Evolutionary conservation across 1,140 invertebrate genomes (phyloP), one percentile per base, ranked within the genome.

Genomic region (Pissodes strobi): DNA sequence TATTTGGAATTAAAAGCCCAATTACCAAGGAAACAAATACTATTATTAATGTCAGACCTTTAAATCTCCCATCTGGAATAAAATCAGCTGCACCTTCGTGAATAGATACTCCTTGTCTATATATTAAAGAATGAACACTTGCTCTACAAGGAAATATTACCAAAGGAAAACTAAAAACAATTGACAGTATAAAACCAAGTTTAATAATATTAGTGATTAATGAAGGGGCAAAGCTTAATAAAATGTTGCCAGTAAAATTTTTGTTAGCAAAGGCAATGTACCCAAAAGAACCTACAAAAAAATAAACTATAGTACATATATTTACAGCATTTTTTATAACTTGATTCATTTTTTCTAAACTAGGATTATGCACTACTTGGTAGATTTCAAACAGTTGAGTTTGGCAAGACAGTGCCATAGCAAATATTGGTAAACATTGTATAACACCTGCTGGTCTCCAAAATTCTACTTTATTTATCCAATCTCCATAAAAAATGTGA

Each of bases 301-400:
- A 85, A 71, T 93, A 92, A 10, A 96, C 90, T n/a, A 83, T 79
- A 41, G 93, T 92, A 79, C 95, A 97, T 68, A 98, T 89, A 81
- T 93, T 92, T 22, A 98, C 88, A 12, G 95, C 95, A 64, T 90
- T 88, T 72, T 87, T 87, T 2, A 96, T 90, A 53, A 97, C 88
- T 65, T 83, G 77, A 75, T 95, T 95, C 86, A 98, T 93, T 75
- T 90, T 91, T 64, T 94, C 92, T 34, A 97, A 76, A 9, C 92
- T 92, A 25, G 91, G 87, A 73, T 94, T 93, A 1, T 92, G 90
- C 22, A 97, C 82, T 6, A 89, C 88, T 69, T 97, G 94, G 77
- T 96, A 98, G 59, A 98, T 91, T 78, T 96, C 92, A 82, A 99
- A 98, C 22, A 98, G 79, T 82, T 98, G 95, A 57, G 91, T 94